Percentiles rank a stretch among this genome's conserved stretches.
These are phyloP conservation scores for Dromiciops gliroides DNA, from an alignment of 2,113 vertebrate species.

Conservation along the genomic window DNA sequence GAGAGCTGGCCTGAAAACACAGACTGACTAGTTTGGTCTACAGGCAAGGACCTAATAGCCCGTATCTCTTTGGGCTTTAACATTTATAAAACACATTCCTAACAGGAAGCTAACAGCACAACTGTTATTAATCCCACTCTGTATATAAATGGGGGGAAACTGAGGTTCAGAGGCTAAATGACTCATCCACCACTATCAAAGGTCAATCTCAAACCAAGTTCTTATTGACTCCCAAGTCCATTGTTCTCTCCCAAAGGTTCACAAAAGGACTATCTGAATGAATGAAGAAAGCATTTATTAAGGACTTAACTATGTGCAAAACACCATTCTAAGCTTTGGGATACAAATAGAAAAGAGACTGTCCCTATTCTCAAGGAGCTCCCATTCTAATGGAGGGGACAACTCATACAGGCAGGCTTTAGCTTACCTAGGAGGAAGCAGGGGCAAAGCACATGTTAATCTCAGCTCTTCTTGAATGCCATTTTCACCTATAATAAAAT, in stretches of 20 bases:
- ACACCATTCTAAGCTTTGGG: too few species aligned
- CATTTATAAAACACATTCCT: background rate
- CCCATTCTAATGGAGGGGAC: background rate
- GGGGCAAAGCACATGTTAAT: too few species aligned
- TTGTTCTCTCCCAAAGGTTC: background rate
- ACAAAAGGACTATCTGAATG: background rate
- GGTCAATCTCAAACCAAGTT: too few species aligned
- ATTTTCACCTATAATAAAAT: too few species aligned
- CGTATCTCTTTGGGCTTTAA: background rate
- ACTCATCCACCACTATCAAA: too few species aligned
- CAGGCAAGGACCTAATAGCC: background rate
- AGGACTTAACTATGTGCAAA: background rate
- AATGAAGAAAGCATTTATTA: background rate
- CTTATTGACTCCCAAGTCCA: background rate
- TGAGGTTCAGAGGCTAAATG: background rate
- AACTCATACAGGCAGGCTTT: background rate
- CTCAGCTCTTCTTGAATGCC: too few species aligned
- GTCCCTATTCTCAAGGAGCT: background rate
- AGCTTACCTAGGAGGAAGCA: background rate
- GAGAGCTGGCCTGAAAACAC: background rate
- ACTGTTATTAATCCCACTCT: background rate
- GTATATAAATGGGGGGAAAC: background rate
- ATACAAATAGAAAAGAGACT: background rate
- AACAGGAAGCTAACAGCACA: background rate
- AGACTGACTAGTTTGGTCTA: background rate